Conservation (phyloP, 2,888 invertebrate genomes). For the Ophioninae sp. region DNA sequence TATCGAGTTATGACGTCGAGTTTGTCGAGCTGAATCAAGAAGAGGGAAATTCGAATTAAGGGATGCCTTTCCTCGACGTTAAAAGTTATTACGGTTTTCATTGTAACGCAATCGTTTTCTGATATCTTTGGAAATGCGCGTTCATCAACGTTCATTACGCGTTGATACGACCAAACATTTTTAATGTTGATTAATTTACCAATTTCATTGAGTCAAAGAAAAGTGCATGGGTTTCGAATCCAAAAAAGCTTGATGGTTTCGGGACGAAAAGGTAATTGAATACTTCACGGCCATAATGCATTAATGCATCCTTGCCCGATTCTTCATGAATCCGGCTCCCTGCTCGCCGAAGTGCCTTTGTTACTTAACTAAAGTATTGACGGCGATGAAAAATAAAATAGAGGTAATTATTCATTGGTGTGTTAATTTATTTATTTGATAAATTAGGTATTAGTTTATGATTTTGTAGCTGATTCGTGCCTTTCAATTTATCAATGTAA, state of each 20-base stretch:
- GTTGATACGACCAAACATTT: not conserved
- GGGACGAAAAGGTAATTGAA: slow-evolving; percentile 14
- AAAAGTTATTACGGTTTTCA: not conserved
- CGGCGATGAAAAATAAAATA: slow-evolving; percentile 56
- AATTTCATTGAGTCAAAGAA: slow-evolving; percentile 15
- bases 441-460: no score
- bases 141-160: not conserved
- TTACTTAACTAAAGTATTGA: slow-evolving; percentile 54
- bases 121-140: not conserved
- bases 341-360: slow-evolving; percentile 64
- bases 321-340: slow-evolving; percentile 14
- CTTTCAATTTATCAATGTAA: no score
- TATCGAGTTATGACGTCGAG: slow-evolving; percentile 14
- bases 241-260: not conserved
- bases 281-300: slow-evolving; percentile 11
- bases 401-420: slow-evolving; percentile 38
- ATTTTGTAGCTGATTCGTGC: no score
- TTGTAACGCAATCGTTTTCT: not conserved
- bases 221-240: not conserved
- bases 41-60: not conserved
- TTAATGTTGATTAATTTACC: not conserved
- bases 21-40: not conserved
- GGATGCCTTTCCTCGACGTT: not conserved
- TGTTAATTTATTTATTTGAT: not conserved
- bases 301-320: not conserved